These are phyloP conservation scores for Noctilio leporinus DNA, from an alignment of 2,113 vertebrate genomes.

Conservation along the genomic window DNA sequence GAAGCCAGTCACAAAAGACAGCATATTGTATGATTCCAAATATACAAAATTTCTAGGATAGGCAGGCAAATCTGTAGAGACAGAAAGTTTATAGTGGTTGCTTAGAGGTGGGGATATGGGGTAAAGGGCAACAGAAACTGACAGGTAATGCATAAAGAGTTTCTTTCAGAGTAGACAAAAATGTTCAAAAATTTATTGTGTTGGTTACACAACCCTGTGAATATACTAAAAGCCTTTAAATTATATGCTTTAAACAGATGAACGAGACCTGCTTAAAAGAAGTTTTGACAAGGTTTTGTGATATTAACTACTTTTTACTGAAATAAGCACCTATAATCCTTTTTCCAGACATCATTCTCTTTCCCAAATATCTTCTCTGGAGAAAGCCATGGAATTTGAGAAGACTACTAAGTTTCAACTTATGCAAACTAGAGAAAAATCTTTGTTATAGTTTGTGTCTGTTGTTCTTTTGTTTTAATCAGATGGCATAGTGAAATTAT, in stretches of 20 bases:
- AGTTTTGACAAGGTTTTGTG: neutral
- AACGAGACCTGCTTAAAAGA: constrained; percentile 2
- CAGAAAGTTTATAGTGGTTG: neutral
- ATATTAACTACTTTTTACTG: constrained; percentile 6
- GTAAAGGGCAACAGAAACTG: neutral
- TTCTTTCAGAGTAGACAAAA: neutral
- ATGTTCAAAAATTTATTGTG: neutral
- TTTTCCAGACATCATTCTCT: neutral
- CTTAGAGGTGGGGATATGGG: neutral
- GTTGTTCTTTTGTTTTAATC: neutral
- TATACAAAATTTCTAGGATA: neutral
- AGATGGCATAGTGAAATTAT: neutral
- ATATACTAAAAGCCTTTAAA: constrained; percentile 9
- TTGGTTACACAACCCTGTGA: neutral
- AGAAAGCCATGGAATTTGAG: constrained; percentile 35
- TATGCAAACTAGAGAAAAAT: constrained; percentile 28
- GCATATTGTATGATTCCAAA: neutral
- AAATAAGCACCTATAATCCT: neutral
- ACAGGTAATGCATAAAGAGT: neutral
- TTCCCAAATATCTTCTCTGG: neutral
- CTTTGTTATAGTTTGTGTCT: neutral
- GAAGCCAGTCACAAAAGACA: neutral
- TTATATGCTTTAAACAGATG: neutral
- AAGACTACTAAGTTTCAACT: constrained; percentile 15
- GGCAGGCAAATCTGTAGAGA: neutral